Evolutionary conservation across 1,140 invertebrate genomes (phyloP).

Genomic region (Latrodectus geometricus): DNA sequence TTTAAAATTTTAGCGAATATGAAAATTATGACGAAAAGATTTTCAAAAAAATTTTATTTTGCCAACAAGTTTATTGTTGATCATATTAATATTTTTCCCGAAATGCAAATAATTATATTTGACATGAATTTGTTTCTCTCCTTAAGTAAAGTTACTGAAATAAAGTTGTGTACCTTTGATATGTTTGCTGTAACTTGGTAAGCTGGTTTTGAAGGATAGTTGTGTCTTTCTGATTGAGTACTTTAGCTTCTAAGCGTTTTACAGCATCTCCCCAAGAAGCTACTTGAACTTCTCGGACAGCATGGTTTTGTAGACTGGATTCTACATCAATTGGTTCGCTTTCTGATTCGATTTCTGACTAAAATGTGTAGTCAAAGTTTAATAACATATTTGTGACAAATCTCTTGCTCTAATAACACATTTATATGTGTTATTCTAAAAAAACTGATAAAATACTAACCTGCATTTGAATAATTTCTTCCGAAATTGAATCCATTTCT

Average conservation of each 20-base stretch:
- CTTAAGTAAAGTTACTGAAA: no score
- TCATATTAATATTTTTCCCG: no score
- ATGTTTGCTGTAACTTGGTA: not conserved
- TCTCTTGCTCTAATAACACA: not conserved
- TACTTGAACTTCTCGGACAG: conserved; percentile 43
- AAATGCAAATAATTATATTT: not conserved
- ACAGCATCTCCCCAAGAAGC: conserved; percentile 42
- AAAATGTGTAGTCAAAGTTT: not conserved
- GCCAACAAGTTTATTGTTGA: no score
- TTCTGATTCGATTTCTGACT: conserved; percentile 28
- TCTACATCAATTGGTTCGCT: conserved; percentile 39
- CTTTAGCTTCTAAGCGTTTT: conserved; percentile 17
- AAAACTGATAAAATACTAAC: not conserved
- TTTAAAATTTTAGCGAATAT: no score
- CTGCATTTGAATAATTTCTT: conserved; percentile 49
- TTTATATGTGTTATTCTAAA: not conserved
- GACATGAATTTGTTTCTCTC: not conserved
- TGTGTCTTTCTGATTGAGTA: conserved; percentile 34
- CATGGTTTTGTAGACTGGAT: conserved; percentile 24
- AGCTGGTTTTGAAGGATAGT: conserved; percentile 21
- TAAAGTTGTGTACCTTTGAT: conserved; percentile 27
- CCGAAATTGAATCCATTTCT: conserved; percentile 42
- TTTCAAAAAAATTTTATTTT: no score
- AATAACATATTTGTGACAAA: no score
- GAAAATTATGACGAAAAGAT: no score